A percentile compares a stretch with the other conserved stretches of the same genome.
Conservation (phyloP, 2,797 vertebrate species). For the Chelon labrosus region DNA sequence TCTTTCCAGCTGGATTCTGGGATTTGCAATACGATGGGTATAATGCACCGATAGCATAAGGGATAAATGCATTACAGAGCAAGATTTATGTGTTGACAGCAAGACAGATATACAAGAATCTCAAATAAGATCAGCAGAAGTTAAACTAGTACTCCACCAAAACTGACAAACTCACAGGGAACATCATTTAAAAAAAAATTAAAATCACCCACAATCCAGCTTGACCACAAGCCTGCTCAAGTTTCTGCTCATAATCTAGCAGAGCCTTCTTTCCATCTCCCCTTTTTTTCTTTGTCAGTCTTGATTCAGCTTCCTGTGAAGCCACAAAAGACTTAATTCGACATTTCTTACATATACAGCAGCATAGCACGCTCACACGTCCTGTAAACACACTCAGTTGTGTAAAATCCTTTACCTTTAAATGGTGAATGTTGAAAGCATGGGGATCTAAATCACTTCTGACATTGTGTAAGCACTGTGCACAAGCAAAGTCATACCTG, state of each 20-base stretch:
- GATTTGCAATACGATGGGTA: conserved; percentile 14
- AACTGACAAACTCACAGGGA: too few species aligned
- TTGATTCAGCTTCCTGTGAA: background rate
- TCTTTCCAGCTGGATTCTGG: conserved; percentile 20
- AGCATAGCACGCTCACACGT: background rate
- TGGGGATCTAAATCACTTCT: conserved; percentile 16
- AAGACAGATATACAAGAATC: too few species aligned
- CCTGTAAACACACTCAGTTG: conserved; percentile 1
- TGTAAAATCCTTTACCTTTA: conserved; percentile 2
- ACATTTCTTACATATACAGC: background rate
- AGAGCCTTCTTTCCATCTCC: background rate
- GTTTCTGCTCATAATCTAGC: background rate
- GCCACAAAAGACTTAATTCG: background rate
- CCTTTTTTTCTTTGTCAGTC: too few species aligned
- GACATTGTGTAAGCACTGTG: background rate
- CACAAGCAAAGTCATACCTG: background rate
- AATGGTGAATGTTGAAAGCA: conserved; percentile 9
- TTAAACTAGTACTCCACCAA: too few species aligned
- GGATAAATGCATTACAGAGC: too few species aligned
- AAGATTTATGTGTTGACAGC: too few species aligned
- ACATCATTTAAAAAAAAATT: too few species aligned
- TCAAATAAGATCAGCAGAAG: too few species aligned
- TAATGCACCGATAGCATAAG: too few species aligned
- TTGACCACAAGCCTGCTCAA: background rate
- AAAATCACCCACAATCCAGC: background rate